Base-by-base conservation (phyloP, 2,113 vertebrate species). In the Oriolus oriolus region DNA sequence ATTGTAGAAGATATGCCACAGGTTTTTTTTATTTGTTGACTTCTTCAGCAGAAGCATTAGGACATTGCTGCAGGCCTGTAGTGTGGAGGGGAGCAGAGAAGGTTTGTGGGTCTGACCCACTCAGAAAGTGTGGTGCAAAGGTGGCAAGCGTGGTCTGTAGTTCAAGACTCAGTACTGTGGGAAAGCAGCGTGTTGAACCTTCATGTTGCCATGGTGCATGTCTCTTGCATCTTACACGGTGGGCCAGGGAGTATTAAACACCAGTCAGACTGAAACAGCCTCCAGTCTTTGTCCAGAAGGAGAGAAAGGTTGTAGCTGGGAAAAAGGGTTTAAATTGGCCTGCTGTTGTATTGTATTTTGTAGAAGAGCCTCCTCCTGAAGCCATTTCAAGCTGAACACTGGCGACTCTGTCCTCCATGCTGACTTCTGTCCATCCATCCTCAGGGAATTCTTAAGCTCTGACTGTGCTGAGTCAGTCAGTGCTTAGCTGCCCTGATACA, bases 361-460 rank as follows among this genome's bases (percentile, higher is more conserved):
- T 42, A 23, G 56, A 79, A 79, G 76, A 84, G 9, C 28, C 68
- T 90, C 30, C 4, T 27, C 15, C 28, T 68, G n/a, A 39, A 81
- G 33, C 35, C 13, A 21, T 59, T 75, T 52, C 0, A 0, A 69
- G 47, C 60, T 71, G 64, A 84, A 41, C 0, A 2, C 23, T 69
- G 39, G 33, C 27, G 16, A 73, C 1, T 1, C 41, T 71, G 9
- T 88, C 31, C 75, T 84, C 39, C 10, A 9, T 23, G 52, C 35
- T 2, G 4, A 68, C 30, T 75, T 91, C 42, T 74, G 30, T 63
- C 76, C 59, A 31, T 45, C 69, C 31, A 17, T 77, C 89, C 63
- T 74, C 2, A 4, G 53, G 53, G 73, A 93, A 31, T 84, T 82
- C 77, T 84, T 71, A 78, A 76, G 14, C 80, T 95, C n/a, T 5